A percentile compares a stretch with the other conserved stretches of the same genome.
Evolutionary conservation across 2,888 invertebrate species (phyloP).

Genomic region (Eupithecia exiguata): DNA sequence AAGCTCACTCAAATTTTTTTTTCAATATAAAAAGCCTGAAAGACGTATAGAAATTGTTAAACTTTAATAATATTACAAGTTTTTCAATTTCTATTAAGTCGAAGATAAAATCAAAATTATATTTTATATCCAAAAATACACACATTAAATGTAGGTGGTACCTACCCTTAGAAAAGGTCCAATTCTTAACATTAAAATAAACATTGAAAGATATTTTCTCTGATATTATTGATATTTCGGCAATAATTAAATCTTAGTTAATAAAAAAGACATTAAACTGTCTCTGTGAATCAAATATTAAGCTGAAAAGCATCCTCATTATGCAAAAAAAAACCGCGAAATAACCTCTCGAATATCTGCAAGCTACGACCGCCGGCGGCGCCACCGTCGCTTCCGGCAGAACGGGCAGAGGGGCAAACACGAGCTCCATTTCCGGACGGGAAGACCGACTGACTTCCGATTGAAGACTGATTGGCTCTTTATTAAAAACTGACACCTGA

Average conservation of each 20-base stretch:
- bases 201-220: not conserved
- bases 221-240: not conserved
- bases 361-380: conserved; percentile 55
- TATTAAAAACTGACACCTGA: conserved; percentile 83
- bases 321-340: not conserved
- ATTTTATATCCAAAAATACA: no score
- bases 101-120: no score
- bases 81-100: no score
- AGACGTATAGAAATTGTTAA: no score
- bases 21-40: no score
- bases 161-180: not conserved
- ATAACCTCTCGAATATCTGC: conserved; percentile 24
- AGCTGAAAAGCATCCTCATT: not conserved
- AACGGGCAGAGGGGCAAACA: conserved; percentile 70
- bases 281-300: not conserved
- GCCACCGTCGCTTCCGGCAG: conserved; percentile 65
- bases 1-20: no score
- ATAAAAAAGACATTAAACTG: not conserved
- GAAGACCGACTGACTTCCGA: conserved; percentile 75
- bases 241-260: not conserved
- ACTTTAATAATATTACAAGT: no score
- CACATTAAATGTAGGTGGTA: no score
- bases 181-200: not conserved
- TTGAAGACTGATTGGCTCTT: conserved; percentile 79
- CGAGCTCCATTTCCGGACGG: conserved; percentile 80